Percentiles rank a stretch among this genome's conserved stretches.
Evolutionary conservation across 2,797 vertebrate genomes (phyloP).

Genomic region (Hipposideros larvatus): DNA sequence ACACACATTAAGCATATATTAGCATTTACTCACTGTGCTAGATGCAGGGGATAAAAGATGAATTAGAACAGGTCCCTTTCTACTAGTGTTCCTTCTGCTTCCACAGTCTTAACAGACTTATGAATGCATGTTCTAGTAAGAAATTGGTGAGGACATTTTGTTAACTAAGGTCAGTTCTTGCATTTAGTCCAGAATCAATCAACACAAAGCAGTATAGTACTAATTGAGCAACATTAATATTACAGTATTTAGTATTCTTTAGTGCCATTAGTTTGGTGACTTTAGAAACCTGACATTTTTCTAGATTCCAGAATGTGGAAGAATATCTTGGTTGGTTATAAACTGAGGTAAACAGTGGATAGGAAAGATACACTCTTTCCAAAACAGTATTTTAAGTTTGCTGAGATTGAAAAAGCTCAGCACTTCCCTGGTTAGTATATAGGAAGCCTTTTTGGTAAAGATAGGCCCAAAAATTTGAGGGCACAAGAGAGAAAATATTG

Average conservation of each 20-base stretch:
- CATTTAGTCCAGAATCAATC: background rate
- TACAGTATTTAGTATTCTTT: background rate
- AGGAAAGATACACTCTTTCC: background rate
- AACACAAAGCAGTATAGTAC: background rate
- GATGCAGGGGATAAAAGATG: slow-evolving; percentile 37
- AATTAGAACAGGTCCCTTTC: background rate
- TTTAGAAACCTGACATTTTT: background rate
- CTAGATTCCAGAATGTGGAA: slow-evolving; percentile 31
- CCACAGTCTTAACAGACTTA: background rate
- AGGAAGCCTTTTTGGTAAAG: background rate
- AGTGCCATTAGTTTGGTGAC: slow-evolving; percentile 14
- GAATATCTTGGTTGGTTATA: slow-evolving; percentile 4
- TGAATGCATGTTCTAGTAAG: background rate
- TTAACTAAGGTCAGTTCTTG: background rate
- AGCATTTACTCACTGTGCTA: slow-evolving; percentile 32
- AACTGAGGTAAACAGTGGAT: background rate
- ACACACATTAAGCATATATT: background rate
- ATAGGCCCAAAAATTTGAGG: background rate
- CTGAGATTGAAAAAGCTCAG: slow-evolving; percentile 22
- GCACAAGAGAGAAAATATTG: background rate
- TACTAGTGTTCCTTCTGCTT: slow-evolving; percentile 7
- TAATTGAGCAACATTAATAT: background rate
- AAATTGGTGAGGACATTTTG: slow-evolving; percentile 10
- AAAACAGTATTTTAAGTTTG: slow-evolving; percentile 38
- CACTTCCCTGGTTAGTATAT: background rate